Evolutionary conservation across 2,888 invertebrate species (phyloP).

Genomic region (Brachyptera putata): DNA sequence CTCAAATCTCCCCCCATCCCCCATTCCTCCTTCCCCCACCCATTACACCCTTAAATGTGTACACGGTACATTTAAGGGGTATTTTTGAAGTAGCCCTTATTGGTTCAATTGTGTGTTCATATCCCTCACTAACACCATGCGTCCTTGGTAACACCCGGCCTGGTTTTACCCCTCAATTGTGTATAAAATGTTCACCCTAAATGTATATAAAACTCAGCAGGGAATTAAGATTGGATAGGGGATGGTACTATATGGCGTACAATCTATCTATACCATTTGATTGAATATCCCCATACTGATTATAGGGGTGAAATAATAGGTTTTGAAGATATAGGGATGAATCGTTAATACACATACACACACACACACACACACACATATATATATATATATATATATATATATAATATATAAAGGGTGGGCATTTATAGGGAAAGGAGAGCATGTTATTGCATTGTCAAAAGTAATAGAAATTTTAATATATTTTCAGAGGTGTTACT

Average conservation of each 20-base stretch:
- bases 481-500: background rate
- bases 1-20: too few species aligned
- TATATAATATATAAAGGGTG: background rate
- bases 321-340: conserved; percentile 17
- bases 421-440: background rate
- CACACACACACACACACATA: too few species aligned
- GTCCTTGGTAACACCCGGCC: conserved; percentile 6
- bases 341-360: too few species aligned
- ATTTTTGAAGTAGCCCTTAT: conserved; percentile 23
- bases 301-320: conserved; percentile 30
- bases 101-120: conserved; percentile 27
- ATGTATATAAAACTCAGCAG: conserved; percentile 28
- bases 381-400: too few species aligned
- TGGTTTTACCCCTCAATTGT: background rate
- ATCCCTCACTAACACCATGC: background rate
- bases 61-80: conserved; percentile 8
- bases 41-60: background rate
- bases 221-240: conserved; percentile 28
- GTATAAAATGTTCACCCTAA: conserved; percentile 17
- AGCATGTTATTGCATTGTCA: conserved; percentile 18
- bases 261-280: conserved; percentile 21
- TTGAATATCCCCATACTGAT: conserved; percentile 27
- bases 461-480: background rate
- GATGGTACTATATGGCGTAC: conserved; percentile 18
- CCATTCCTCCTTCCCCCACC: background rate